phyloP scores from a whole-genome alignment of 2,797 vertebrate species.

The Mormyrus hasselquistii region DNA sequence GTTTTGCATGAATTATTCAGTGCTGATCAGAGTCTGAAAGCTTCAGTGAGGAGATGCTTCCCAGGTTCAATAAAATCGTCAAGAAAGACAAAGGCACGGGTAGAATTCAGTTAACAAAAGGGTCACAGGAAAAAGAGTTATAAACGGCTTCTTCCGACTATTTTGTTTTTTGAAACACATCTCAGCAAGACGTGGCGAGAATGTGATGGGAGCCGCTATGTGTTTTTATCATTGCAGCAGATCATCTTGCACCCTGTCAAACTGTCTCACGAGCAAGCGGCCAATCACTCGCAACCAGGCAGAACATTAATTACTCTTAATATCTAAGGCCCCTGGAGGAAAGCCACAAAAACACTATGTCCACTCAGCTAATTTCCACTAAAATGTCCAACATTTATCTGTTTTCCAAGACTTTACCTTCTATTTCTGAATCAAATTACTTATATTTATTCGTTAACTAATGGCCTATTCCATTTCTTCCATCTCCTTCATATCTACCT shows the following conservation, averaged over 20 bases:
- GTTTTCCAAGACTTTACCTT: not conserved
- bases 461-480: not conserved
- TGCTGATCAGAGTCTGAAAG: constrained; percentile 32
- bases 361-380: not conserved
- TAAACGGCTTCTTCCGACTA: constrained; percentile 21
- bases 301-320: constrained; percentile 21
- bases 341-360: not conserved
- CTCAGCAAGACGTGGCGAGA: constrained; percentile 27
- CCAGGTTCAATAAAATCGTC: constrained; percentile 46
- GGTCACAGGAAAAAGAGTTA: constrained; percentile 49
- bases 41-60: constrained; percentile 26
- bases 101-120: constrained; percentile 62
- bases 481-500: not conserved
- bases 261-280: constrained; percentile 15
- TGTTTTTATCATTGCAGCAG: constrained; percentile 32
- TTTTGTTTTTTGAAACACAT: constrained; percentile 29
- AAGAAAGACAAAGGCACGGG: constrained; percentile 61
- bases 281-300: not conserved
- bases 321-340: constrained; percentile 8
- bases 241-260: constrained; percentile 2
- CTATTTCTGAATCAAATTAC: not conserved
- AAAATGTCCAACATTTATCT: not conserved
- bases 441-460: not conserved
- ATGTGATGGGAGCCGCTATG: constrained; percentile 24
- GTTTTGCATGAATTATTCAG: constrained; percentile 45